A percentile compares a stretch with the other conserved stretches of the same genome.
These are phyloP conservation scores for Microtus pennsylvanicus DNA, from an alignment of 2,113 vertebrate species.

Conservation along the genomic window DNA sequence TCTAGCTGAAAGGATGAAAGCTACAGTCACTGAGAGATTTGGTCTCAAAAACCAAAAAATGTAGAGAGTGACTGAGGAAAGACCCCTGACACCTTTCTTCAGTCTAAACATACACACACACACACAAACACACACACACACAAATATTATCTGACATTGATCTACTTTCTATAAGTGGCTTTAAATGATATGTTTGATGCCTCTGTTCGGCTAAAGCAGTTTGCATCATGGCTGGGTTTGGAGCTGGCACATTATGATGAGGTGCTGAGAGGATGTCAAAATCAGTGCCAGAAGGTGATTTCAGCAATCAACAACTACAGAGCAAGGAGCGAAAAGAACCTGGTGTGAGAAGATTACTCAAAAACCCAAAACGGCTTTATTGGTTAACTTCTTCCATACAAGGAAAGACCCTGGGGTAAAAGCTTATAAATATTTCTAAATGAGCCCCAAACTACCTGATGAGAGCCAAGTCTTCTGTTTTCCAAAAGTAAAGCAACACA, in stretches of 20 bases:
- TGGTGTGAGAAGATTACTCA: neutral
- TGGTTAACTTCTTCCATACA: neutral
- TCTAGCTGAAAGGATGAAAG: neutral
- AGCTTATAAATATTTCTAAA: neutral
- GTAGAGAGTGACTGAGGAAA: neutral
- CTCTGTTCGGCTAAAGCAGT: neutral
- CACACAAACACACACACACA: neutral
- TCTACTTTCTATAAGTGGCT: neutral
- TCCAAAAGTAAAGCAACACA: neutral
- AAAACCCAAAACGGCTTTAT: neutral
- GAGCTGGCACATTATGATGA: neutral
- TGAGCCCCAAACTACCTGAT: neutral
- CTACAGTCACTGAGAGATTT: neutral
- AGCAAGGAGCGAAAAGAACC: neutral
- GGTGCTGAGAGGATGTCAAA: neutral
- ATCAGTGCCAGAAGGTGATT: neutral
- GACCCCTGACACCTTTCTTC: neutral
- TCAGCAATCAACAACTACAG: neutral
- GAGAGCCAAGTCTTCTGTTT: neutral
- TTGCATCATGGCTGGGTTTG: neutral
- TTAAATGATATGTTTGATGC: neutral
- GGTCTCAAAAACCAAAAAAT: neutral
- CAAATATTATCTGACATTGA: neutral
- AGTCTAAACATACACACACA: neutral
- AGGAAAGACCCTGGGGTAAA: neutral